These are phyloP conservation scores for Sesia apiformis DNA, from an alignment of 2,888 invertebrate genomes.

Conservation along the genomic window DNA sequence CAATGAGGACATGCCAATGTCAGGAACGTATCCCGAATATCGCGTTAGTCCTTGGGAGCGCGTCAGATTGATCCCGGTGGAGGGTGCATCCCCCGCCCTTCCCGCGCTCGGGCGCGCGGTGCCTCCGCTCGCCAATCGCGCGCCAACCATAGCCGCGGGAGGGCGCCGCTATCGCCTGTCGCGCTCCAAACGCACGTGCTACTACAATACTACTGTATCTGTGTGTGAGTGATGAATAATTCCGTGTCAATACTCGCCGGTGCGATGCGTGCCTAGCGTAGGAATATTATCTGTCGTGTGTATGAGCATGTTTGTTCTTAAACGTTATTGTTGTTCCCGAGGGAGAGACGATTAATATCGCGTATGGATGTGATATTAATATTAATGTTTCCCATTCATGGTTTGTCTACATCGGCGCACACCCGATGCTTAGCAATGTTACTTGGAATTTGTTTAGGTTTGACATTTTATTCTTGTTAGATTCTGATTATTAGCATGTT, in stretches of 20 bases:
- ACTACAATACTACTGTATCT: constrained; percentile 27
- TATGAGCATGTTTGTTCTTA: constrained; percentile 61
- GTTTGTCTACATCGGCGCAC: background rate
- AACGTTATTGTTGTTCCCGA: constrained; percentile 49
- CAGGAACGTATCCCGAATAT: constrained; percentile 35
- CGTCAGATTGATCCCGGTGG: constrained; percentile 34
- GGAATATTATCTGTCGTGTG: constrained; percentile 38
- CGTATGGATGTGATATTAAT: constrained; percentile 35
- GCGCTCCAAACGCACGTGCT: constrained; percentile 42
- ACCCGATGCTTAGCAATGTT: background rate
- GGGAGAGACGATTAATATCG: constrained; percentile 50
- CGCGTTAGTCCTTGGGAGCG: constrained; percentile 21
- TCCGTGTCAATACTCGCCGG: constrained; percentile 53
- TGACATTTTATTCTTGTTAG: too few relatives aligned
- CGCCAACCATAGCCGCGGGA: constrained; percentile 66
- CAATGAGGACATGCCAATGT: constrained; percentile 14
- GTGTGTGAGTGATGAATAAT: constrained; percentile 61
- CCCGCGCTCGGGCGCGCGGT: constrained; percentile 25
- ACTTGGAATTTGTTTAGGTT: too few relatives aligned
- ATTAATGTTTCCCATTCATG: constrained; percentile 19
- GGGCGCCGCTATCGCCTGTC: constrained; percentile 47
- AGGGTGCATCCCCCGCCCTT: constrained; percentile 61
- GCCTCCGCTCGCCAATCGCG: constrained; percentile 40
- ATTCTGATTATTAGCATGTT: too few relatives aligned
- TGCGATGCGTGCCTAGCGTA: constrained; percentile 59